Conservation (phyloP, 2,797 vertebrate genomes). For the Hapalemur alaotrensis region DNA sequence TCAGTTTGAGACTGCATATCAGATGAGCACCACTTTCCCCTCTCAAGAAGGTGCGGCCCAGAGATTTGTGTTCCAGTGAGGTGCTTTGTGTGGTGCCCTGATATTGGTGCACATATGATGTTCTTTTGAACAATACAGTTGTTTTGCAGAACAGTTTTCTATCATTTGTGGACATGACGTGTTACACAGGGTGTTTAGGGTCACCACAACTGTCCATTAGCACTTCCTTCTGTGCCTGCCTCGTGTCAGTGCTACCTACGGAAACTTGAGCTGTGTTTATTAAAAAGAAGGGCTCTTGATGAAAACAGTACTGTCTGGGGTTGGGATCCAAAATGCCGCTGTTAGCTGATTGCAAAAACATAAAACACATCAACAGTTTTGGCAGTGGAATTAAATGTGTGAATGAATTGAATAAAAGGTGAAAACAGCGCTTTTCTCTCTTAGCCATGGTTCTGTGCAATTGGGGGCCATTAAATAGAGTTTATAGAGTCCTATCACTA, state of each 20-base stretch:
- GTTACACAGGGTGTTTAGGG: neutral
- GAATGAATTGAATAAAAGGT: slow-evolving; percentile 66
- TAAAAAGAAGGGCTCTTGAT: neutral
- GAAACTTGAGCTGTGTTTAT: slow-evolving; percentile 50
- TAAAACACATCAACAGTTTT: slow-evolving; percentile 64
- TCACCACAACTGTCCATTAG: neutral
- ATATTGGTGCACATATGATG: slow-evolving; percentile 3
- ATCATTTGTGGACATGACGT: neutral
- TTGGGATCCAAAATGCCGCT: neutral
- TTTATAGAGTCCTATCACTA: neutral
- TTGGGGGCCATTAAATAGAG: slow-evolving; percentile 30
- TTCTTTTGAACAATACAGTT: slow-evolving; percentile 23
- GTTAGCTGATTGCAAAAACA: slow-evolving; percentile 63
- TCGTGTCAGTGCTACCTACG: neutral
- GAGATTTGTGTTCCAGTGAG: neutral
- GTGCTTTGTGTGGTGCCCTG: neutral
- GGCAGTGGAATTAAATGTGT: slow-evolving; percentile 64
- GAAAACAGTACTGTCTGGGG: slow-evolving; percentile 36
- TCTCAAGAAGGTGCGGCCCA: neutral
- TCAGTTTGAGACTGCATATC: neutral
- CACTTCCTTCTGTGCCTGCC: slow-evolving; percentile 24
- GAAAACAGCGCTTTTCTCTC: neutral
- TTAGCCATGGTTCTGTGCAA: neutral
- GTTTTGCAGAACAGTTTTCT: slow-evolving; percentile 40
- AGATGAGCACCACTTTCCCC: neutral